Evolutionary conservation across 2,113 vertebrate genomes (phyloP).

Genomic region (Tupaia chinensis): DNA sequence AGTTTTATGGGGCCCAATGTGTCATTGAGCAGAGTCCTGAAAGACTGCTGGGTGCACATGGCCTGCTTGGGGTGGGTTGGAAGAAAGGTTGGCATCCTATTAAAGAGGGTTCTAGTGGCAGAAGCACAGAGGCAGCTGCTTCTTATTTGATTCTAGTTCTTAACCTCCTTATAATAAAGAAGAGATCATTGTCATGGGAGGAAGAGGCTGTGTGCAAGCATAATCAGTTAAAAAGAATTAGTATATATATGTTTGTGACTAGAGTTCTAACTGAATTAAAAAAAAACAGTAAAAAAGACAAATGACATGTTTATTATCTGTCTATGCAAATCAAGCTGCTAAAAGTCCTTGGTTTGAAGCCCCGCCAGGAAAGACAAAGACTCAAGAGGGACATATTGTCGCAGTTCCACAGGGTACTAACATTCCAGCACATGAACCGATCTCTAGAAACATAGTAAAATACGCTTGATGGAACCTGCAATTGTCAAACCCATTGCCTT

Average conservation of each 20-base stretch:
- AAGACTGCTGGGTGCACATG: neutral
- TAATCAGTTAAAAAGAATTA: neutral
- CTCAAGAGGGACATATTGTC: neutral
- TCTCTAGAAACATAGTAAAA: constrained; percentile 8
- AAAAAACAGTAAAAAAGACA: neutral
- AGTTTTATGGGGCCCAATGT: neutral
- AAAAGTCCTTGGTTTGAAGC: neutral
- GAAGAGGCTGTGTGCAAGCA: neutral
- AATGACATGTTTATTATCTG: neutral
- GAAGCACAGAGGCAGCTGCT: neutral
- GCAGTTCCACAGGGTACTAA: neutral
- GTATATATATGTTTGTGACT: neutral
- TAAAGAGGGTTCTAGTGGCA: neutral
- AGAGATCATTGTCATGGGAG: neutral
- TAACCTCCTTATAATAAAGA: neutral
- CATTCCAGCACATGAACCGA: neutral
- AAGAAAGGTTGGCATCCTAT: neutral
- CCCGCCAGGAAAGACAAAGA: neutral
- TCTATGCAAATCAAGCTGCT: constrained; percentile 26
- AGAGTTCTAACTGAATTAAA: neutral
- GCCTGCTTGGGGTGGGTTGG: fast-evolving
- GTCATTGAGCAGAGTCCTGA: neutral
- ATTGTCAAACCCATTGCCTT: neutral
- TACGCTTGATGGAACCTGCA: neutral
- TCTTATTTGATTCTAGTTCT: neutral